Percentiles rank a stretch among this genome's conserved stretches.
These are phyloP conservation scores for Theristicus caerulescens DNA, from an alignment of 2,113 vertebrate species.

Conservation along the genomic window DNA sequence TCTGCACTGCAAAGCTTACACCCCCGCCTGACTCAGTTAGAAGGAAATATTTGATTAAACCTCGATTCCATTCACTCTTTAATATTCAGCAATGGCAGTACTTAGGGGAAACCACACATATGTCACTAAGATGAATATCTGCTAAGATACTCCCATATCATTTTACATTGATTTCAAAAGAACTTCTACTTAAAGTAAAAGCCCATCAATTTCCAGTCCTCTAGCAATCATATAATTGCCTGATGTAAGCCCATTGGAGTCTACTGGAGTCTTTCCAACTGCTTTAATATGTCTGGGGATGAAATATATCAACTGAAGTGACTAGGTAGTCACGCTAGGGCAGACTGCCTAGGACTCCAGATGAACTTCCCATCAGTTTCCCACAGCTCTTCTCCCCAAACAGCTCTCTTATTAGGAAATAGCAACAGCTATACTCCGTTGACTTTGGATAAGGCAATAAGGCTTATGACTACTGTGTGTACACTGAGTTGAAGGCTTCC, in stretches of 20 bases:
- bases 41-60: not conserved
- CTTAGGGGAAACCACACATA: not conserved
- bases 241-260: slow-evolving; percentile 3
- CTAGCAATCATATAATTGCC: not conserved
- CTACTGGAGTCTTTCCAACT: slow-evolving; percentile 28
- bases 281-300: not conserved
- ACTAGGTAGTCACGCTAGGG: not conserved
- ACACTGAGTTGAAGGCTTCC: not conserved
- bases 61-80: not conserved
- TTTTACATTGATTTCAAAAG: slow-evolving; percentile 25
- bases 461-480: not conserved
- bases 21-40: not conserved
- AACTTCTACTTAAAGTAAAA: slow-evolving; percentile 11
- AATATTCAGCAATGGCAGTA: not conserved
- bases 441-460: not conserved
- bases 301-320: slow-evolving; percentile 2
- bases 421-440: not conserved
- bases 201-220: not conserved
- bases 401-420: not conserved
- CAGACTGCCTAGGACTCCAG: not conserved
- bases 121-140: not conserved
- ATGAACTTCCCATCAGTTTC: not conserved
- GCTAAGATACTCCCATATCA: not conserved
- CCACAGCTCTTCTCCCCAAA: not conserved
- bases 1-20: not conserved